A percentile compares a stretch with the other conserved stretches of the same genome.
Conservation (phyloP, 2,113 vertebrate genomes). For the Chauna torquata region DNA sequence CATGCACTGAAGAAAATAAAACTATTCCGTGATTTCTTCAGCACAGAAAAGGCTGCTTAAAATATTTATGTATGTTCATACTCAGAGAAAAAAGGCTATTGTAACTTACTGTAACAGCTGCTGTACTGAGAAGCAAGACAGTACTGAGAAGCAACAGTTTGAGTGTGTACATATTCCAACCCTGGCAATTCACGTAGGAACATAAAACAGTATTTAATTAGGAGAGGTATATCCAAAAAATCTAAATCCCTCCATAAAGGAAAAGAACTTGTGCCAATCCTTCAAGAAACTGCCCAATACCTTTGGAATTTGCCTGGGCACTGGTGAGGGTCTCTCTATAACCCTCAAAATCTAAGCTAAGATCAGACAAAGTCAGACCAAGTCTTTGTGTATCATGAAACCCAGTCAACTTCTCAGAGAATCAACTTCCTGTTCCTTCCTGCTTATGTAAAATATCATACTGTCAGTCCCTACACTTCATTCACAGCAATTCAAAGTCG, state of each 20-base stretch:
- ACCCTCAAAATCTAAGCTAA: background rate
- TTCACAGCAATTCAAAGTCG: slow-evolving; percentile 41
- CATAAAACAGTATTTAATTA: background rate
- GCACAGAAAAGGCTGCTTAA: background rate
- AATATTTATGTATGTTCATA: background rate
- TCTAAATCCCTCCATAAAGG: background rate
- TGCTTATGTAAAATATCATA: slow-evolving; percentile 18
- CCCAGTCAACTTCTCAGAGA: background rate
- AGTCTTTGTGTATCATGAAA: background rate
- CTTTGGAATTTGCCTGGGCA: background rate
- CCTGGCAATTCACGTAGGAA: background rate
- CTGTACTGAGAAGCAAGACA: background rate
- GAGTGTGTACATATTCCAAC: background rate
- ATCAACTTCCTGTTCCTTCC: slow-evolving; percentile 16
- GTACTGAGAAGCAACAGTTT: background rate
- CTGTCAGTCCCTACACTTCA: slow-evolving; percentile 41
- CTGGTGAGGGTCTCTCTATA: background rate
- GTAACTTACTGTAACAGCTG: background rate
- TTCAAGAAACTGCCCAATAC: background rate
- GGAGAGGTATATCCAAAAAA: background rate
- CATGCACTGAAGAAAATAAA: background rate
- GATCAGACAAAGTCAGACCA: background rate
- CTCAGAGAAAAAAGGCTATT: background rate
- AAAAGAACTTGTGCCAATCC: background rate
- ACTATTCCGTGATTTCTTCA: background rate